These are phyloP conservation scores for Acanthurus leucopareius DNA, from an alignment of 2,797 vertebrate species.

Conservation along the genomic window DNA sequence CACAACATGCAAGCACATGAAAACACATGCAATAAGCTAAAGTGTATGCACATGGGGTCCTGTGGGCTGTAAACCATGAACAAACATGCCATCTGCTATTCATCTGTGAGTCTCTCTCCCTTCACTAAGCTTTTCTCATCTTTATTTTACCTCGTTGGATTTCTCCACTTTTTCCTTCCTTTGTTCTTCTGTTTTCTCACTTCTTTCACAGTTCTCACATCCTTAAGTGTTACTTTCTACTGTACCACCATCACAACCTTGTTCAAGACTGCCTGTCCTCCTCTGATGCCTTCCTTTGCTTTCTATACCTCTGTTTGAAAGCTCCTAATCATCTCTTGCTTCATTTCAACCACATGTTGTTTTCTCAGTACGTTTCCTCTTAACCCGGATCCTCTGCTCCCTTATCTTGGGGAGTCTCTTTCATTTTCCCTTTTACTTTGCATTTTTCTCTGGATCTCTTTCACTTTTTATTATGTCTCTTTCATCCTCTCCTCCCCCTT, in stretches of 20 bases:
- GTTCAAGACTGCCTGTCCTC: slow-evolving; percentile 8
- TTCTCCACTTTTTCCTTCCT: slow-evolving; percentile 14
- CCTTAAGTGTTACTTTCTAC: slow-evolving; percentile 37
- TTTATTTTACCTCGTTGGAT: slow-evolving; percentile 31
- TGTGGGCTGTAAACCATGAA: slow-evolving; percentile 55
- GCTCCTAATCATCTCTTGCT: slow-evolving; percentile 6
- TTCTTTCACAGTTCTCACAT: slow-evolving; percentile 39
- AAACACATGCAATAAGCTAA: slow-evolving; percentile 24
- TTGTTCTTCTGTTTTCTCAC: slow-evolving; percentile 26
- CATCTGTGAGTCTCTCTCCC: slow-evolving; percentile 37
- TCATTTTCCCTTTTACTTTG: slow-evolving; percentile 32
- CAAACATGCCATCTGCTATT: slow-evolving; percentile 69
- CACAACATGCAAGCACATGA: slow-evolving; percentile 34
- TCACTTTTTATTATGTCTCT: slow-evolving; percentile 49
- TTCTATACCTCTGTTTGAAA: slow-evolving; percentile 22
- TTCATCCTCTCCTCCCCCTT: slow-evolving; percentile 68
- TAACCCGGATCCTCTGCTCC: not conserved
- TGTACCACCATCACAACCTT: not conserved
- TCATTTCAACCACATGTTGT: slow-evolving; percentile 27
- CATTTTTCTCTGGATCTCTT: slow-evolving; percentile 30
- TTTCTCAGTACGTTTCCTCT: slow-evolving; percentile 39
- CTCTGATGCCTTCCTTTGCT: slow-evolving; percentile 14
- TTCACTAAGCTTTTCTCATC: slow-evolving; percentile 31
- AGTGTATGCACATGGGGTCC: slow-evolving; percentile 34
- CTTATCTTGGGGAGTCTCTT: slow-evolving; percentile 29